Conservation (phyloP, 2,888 invertebrate genomes). For the Apotomis turbidana region DNA sequence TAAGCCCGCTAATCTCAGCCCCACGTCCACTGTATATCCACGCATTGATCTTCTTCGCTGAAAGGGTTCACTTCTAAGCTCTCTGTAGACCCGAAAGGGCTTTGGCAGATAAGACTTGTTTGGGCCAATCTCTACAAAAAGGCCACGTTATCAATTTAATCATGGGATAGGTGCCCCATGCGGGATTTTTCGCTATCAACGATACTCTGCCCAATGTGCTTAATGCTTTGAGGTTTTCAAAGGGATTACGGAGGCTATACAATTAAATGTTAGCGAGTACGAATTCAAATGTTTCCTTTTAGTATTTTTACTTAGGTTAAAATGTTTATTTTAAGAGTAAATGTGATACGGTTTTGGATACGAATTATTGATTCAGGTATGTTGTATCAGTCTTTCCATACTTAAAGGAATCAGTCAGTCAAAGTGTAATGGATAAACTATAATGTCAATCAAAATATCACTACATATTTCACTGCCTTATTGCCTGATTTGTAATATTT, state of each 20-base stretch:
- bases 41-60: constrained; percentile 67
- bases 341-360: no score
- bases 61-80: constrained; percentile 73
- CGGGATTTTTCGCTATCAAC: constrained; percentile 48
- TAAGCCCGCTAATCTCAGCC: constrained; percentile 19
- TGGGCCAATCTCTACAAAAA: constrained; percentile 66
- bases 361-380: no score
- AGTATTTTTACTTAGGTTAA: neutral
- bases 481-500: no score
- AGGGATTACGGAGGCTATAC: constrained; percentile 27
- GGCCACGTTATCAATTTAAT: constrained; percentile 73
- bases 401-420: no score
- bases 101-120: constrained; percentile 72
- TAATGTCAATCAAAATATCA: no score
- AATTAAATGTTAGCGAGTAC: constrained; percentile 25
- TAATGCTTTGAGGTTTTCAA: constrained; percentile 38
- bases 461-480: no score
- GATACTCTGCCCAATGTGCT: constrained; percentile 28
- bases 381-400: no score
- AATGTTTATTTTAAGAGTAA: neutral
- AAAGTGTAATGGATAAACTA: no score
- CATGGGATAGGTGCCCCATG: constrained; percentile 60
- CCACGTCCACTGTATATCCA: constrained; percentile 43
- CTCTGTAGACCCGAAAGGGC: constrained; percentile 63
- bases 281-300: constrained; percentile 16